phyloP scores from a whole-genome alignment of 1,140 invertebrate genomes.

The Maconellicoccus hirsutus region DNA sequence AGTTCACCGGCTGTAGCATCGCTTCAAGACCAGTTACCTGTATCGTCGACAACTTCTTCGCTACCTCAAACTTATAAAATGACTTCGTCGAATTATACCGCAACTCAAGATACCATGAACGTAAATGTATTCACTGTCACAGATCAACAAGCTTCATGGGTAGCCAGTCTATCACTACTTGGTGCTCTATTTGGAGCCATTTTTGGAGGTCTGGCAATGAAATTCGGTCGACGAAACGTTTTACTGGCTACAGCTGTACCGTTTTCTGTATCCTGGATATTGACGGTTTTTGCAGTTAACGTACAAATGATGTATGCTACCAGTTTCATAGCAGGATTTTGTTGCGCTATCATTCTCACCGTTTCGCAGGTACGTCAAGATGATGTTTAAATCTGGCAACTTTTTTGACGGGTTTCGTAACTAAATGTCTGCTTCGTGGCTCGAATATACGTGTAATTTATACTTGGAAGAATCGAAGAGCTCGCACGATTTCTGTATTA shows the following conservation, averaged over 20 bases:
- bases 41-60: not conserved
- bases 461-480: not conserved
- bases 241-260: conserved; percentile 56
- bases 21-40: conserved; percentile 48
- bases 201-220: conserved; percentile 59
- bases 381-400: too few relatives aligned
- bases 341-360: conserved; percentile 64
- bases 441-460: too few relatives aligned
- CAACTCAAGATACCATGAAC: conserved; percentile 27
- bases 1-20: conserved; percentile 72
- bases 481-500: too few relatives aligned
- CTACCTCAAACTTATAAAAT: conserved; percentile 30
- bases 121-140: conserved; percentile 47
- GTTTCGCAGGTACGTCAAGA: conserved; percentile 51
- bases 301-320: conserved; percentile 64
- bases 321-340: conserved; percentile 64
- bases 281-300: conserved; percentile 58
- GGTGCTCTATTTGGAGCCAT: conserved; percentile 62
- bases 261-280: conserved; percentile 59
- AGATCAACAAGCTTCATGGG: conserved; percentile 67
- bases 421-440: too few relatives aligned
- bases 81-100: conserved; percentile 36
- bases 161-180: conserved; percentile 61
- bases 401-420: too few relatives aligned
- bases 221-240: conserved; percentile 53